Base-by-base conservation (phyloP, 1,140 invertebrate species). In the Steinernema khuongi region DNA sequence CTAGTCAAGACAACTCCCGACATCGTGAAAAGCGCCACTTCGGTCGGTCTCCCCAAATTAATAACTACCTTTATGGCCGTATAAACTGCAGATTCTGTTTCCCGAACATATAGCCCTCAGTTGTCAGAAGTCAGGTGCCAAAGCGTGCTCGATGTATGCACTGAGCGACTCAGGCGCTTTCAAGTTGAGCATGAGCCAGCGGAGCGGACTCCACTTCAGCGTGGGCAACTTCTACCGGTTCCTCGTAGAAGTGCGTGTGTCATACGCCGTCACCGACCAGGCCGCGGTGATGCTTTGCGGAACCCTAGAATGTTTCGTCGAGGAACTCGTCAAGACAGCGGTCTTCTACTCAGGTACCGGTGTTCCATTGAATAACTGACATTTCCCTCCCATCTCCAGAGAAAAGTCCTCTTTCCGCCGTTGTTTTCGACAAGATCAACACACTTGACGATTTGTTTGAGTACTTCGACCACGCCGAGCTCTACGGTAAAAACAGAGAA, bases 401-500 rank as follows among this genome's bases (percentile, higher is more conserved):
- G 14, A 60, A 60, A 14, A 60, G 26, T n/a, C 14, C 50, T 7
- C 50, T 60, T 60, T 22, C 50, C 14, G 14, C 22, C 4, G 50
- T n/a, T 60, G 50, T 60, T 60, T 60, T 60, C 19, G 50, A 60
- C 50, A 60, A 60, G 26, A 60, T 60, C 50, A 60, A 60, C 50
- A 60, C 50, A 60, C 50, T 60, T 26, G 50, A 60, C 19, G 50
- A 60, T 14, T 22, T 60, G 50, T 60, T 60, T 60, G 19, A 14
- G 7, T 60, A n/a, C 50, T 22, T 60, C 4, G 50, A 60, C 2
- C 11, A 26, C 4, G 50, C 50, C 4, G 22, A 60, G 4, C 4
- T 7, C 22, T 60, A 60, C 50, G 50, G 50, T 60, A 60, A 22
- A 22, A 60, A 60, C 4, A 60, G 14, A 22, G 14, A 22, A 60